Conservation (phyloP, 92 coral and sea anemone genomes). For the Siderastrea radians region DNA sequence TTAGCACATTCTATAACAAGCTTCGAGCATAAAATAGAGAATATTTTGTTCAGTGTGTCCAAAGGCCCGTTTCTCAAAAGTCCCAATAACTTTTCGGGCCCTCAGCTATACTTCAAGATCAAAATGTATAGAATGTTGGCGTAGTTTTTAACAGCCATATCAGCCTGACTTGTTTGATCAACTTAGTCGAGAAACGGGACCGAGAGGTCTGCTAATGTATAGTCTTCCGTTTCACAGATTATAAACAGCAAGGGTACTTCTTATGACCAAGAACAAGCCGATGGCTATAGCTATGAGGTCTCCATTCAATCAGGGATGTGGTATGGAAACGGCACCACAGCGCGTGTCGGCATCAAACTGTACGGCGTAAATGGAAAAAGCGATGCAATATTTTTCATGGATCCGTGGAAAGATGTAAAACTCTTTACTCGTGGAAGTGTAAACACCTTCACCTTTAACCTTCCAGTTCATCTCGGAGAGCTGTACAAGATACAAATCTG, state of each 20-base stretch:
- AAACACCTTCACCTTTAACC: slow-evolving; percentile 68
- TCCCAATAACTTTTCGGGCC: too few relatives aligned
- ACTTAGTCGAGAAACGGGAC: too few relatives aligned
- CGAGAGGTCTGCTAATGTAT: too few relatives aligned
- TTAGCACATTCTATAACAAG: too few relatives aligned
- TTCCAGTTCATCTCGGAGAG: slow-evolving; percentile 73
- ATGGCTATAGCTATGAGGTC: slow-evolving; percentile 68
- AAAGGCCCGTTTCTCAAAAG: too few relatives aligned
- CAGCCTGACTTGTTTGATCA: too few relatives aligned
- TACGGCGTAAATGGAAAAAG: slow-evolving; percentile 87
- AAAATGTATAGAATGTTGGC: too few relatives aligned
- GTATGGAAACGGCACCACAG: slow-evolving; percentile 87
- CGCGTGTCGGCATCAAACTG: slow-evolving; percentile 75
- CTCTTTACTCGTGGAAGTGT: slow-evolving; percentile 88
- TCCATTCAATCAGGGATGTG: slow-evolving; percentile 90
- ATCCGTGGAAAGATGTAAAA: slow-evolving; percentile 52
- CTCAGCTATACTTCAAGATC: too few relatives aligned
- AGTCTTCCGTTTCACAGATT: slow-evolving; percentile 43
- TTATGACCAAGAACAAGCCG: slow-evolving; percentile 35
- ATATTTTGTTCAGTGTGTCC: too few relatives aligned
- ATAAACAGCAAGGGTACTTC: slow-evolving; percentile 10
- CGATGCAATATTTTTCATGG: slow-evolving; percentile 71
- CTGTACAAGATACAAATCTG: slow-evolving; percentile 73
- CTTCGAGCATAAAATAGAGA: too few relatives aligned
- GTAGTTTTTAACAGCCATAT: too few relatives aligned